Conservation (phyloP, 2,888 invertebrate genomes). For the Entomobrya multifasciata region DNA sequence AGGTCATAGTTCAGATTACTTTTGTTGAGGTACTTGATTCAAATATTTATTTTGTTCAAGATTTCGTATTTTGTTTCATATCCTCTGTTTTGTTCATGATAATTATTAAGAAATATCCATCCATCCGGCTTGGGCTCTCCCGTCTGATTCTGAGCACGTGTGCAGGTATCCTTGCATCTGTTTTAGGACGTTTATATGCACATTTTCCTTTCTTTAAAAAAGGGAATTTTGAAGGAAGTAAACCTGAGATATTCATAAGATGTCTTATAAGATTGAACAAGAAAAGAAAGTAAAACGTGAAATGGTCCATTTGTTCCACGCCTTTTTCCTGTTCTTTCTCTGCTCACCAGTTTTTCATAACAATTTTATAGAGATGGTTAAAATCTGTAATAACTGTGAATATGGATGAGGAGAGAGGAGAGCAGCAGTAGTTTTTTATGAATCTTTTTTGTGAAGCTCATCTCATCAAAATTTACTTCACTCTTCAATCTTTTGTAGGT, state of each 20-base stretch:
- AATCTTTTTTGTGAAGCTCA: constrained; percentile 27
- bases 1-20: constrained; percentile 23
- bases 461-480: constrained; percentile 57
- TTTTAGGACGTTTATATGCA: neutral
- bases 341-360: constrained; percentile 66
- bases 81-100: neutral
- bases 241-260: neutral
- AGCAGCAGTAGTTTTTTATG: constrained; percentile 32
- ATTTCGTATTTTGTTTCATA: neutral
- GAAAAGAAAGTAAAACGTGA: constrained; percentile 64
- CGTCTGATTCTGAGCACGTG: constrained; percentile 35
- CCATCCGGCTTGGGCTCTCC: neutral
- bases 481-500: constrained; percentile 42
- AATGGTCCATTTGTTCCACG: constrained; percentile 67
- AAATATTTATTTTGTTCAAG: too few relatives aligned
- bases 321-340: constrained; percentile 74
- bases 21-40: constrained; percentile 26
- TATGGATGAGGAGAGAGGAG: constrained; percentile 58
- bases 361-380: constrained; percentile 76
- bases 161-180: neutral
- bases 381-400: constrained; percentile 69
- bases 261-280: constrained; percentile 16
- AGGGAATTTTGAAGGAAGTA: too few relatives aligned
- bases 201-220: too few relatives aligned
- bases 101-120: constrained; percentile 14